A percentile compares a stretch with the other conserved stretches of the same genome.
These are phyloP conservation scores for Dryobota labecula DNA, from an alignment of 2,888 invertebrate species.

Conservation along the genomic window DNA sequence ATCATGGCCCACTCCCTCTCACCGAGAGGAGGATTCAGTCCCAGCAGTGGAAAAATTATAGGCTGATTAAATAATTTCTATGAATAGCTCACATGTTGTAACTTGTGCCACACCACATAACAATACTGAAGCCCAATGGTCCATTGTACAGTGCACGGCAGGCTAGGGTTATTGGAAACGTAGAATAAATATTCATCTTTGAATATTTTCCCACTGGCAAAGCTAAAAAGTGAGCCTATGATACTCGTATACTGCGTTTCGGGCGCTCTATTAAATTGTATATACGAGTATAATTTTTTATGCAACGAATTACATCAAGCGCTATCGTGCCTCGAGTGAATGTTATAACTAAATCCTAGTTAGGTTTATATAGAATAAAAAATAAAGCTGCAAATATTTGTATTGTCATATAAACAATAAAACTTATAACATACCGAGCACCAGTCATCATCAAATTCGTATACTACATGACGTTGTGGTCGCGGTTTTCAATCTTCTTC, in stretches of 20 bases:
- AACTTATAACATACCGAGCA: not conserved
- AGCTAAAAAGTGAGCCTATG: slow-evolving; percentile 30
- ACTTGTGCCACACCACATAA: slow-evolving; percentile 24
- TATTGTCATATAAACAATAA: not conserved
- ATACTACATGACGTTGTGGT: not conserved
- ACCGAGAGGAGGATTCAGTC: no score
- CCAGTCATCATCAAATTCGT: not conserved
- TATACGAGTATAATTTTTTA: not conserved
- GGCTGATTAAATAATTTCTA: no score
- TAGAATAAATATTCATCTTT: slow-evolving; percentile 78
- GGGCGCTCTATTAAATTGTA: not conserved
- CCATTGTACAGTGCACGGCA: slow-evolving; percentile 69
- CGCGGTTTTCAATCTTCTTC: not conserved
- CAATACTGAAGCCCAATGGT: slow-evolving; percentile 67
- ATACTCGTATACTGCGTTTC: not conserved
- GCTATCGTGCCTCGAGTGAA: no score
- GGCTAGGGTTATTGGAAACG: slow-evolving; percentile 74
- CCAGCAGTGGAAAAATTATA: no score
- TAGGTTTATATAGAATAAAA: not conserved
- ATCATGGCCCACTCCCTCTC: no score
- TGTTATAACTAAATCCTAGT: no score
- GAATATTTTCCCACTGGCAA: slow-evolving; percentile 44
- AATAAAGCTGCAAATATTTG: not conserved
- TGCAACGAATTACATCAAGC: not conserved
- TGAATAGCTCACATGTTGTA: slow-evolving; percentile 1